Percentiles rank a stretch among this genome's conserved stretches.
phyloP scores from a whole-genome alignment of 2,888 invertebrate species.

The Eupithecia dodoneata region DNA sequence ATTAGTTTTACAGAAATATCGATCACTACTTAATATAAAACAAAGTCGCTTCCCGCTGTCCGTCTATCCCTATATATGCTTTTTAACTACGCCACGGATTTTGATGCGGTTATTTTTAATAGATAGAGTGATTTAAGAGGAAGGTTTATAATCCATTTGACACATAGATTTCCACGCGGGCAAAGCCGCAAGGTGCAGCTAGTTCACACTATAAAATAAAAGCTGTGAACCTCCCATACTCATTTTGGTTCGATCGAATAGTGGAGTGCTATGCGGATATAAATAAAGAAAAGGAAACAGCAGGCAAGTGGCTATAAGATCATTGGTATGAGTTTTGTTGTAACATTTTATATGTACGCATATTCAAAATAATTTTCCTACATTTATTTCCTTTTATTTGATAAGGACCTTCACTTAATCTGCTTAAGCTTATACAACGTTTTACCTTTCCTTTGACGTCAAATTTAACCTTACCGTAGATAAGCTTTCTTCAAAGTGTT shows the following conservation, averaged over 20 bases:
- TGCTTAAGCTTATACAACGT: constrained; percentile 22
- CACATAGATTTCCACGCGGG: too few relatives aligned
- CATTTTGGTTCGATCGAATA: not conserved
- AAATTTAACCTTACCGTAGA: constrained; percentile 24
- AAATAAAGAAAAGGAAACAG: not conserved
- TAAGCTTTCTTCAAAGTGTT: constrained; percentile 26
- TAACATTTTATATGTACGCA: not conserved
- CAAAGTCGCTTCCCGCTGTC: too few relatives aligned
- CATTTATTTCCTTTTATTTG: constrained; percentile 18
- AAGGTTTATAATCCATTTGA: too few relatives aligned
- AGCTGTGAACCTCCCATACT: not conserved
- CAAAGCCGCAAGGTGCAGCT: too few relatives aligned
- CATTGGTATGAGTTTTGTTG: not conserved
- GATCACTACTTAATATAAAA: too few relatives aligned
- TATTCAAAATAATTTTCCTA: constrained; percentile 11
- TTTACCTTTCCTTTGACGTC: constrained; percentile 26
- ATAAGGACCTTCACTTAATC: constrained; percentile 20
- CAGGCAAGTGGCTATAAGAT: not conserved
- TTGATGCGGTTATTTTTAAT: too few relatives aligned
- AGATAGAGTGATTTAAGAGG: too few relatives aligned
- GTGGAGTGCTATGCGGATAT: not conserved
- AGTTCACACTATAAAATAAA: too few relatives aligned
- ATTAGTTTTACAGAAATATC: too few relatives aligned
- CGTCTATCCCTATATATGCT: too few relatives aligned
- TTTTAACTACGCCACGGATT: too few relatives aligned